phyloP scores from a whole-genome alignment of 53 echinoderm and acorn worm species.

The Patiria pectinifera region DNA sequence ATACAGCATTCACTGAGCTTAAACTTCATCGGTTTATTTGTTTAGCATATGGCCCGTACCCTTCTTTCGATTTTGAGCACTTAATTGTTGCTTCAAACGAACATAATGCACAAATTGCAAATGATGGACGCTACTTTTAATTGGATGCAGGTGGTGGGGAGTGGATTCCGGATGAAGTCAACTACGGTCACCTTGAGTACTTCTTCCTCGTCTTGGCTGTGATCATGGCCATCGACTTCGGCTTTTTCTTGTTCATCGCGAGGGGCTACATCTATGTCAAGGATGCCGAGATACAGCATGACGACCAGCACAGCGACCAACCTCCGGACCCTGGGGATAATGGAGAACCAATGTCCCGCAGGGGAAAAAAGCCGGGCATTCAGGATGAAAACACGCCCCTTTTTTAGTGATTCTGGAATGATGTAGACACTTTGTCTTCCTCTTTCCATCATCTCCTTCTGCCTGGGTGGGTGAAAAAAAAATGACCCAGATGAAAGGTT shows the following conservation, averaged over 20 bases:
- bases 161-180: constrained; percentile 93
- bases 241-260: constrained; percentile 70
- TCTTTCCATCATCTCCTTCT: no score
- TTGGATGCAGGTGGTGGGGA: constrained; percentile 31
- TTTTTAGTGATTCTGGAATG: constrained; percentile 39
- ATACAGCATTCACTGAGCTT: no score
- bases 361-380: constrained; percentile 6
- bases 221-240: constrained; percentile 82
- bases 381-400: constrained; percentile 59
- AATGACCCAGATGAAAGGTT: no score
- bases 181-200: constrained; percentile 86
- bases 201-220: constrained; percentile 82
- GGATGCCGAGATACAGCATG: neutral
- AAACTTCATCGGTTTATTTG: no score
- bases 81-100: no score
- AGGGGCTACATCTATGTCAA: constrained; percentile 74
- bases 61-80: no score
- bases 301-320: neutral
- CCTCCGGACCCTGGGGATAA: constrained; percentile 54
- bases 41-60: no score
- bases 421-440: neutral
- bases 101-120: neutral
- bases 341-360: constrained; percentile 3
- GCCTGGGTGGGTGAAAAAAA: no score
- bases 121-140: neutral